Percentiles rank a stretch among this genome's conserved stretches.
Conservation (phyloP, 2,797 vertebrate species). For the Gila robusta region DNA sequence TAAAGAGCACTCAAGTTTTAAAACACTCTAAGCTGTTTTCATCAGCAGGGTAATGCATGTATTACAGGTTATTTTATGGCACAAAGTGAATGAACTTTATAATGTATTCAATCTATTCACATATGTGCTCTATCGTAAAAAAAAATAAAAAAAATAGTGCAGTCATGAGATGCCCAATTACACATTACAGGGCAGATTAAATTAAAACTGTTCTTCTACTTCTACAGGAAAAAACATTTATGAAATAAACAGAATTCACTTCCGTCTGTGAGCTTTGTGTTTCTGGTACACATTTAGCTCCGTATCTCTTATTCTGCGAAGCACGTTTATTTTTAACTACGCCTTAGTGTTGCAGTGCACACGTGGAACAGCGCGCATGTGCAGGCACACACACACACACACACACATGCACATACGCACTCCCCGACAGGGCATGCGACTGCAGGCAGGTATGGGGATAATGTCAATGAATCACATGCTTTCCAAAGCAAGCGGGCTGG, state of each 20-base stretch:
- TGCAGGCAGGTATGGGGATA: slow-evolving; percentile 72
- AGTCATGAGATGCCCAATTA: neutral
- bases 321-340: slow-evolving; percentile 53
- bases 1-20: neutral
- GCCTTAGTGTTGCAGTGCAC: slow-evolving; percentile 40
- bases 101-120: neutral
- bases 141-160: neutral
- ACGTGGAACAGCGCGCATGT: slow-evolving; percentile 48
- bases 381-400: slow-evolving; percentile 18
- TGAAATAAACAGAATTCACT: slow-evolving; percentile 1
- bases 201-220: neutral
- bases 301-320: slow-evolving; percentile 25
- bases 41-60: neutral
- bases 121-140: neutral
- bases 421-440: slow-evolving; percentile 38
- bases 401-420: slow-evolving; percentile 6
- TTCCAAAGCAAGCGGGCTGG: slow-evolving; percentile 62
- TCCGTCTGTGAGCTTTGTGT: slow-evolving; percentile 23
- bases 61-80: slow-evolving; percentile 4
- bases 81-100: slow-evolving; percentile 5
- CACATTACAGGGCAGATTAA: neutral
- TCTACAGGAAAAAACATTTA: slow-evolving; percentile 7
- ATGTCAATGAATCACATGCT: slow-evolving; percentile 75
- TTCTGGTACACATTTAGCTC: slow-evolving; percentile 34
- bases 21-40: neutral